Percentiles rank a stretch among this genome's conserved stretches.
These are phyloP conservation scores for Intellagama lesueurii DNA, from an alignment of 2,797 vertebrate species.

Conservation along the genomic window DNA sequence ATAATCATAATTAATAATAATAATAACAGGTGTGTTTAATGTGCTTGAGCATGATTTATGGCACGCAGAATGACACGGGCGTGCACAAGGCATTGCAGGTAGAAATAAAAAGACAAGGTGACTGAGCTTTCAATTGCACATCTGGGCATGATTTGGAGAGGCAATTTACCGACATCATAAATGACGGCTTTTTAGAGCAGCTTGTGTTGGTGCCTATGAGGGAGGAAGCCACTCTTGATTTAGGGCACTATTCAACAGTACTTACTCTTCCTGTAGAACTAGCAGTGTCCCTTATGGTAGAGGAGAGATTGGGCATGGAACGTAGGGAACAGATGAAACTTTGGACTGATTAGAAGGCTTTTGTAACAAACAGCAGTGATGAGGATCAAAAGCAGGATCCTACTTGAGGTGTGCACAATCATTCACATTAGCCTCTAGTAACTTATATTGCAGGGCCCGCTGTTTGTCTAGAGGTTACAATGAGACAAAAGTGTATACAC, in stretches of 20 bases:
- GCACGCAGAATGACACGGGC: slow-evolving; percentile 39
- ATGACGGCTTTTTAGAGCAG: slow-evolving; percentile 60
- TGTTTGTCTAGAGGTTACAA: neutral
- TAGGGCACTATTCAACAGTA: slow-evolving; percentile 51
- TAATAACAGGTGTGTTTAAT: slow-evolving; percentile 59
- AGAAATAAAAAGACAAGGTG: slow-evolving; percentile 70
- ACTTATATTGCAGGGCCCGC: neutral
- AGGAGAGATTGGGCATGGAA: neutral
- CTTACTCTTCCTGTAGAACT: slow-evolving; percentile 38
- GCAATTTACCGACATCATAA: slow-evolving; percentile 67
- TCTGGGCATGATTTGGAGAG: slow-evolving; percentile 69
- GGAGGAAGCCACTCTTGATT: slow-evolving; percentile 61
- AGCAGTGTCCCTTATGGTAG: neutral
- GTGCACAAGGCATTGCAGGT: slow-evolving; percentile 48
- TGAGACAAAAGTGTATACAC: neutral
- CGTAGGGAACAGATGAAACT: neutral
- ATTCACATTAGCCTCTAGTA: neutral
- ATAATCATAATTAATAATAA: slow-evolving; percentile 71
- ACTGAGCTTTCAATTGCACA: slow-evolving; percentile 68
- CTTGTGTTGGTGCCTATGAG: slow-evolving; percentile 61
- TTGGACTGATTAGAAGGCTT: slow-evolving; percentile 9
- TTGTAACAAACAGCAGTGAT: neutral
- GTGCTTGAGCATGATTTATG: slow-evolving; percentile 60
- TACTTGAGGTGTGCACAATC: neutral
- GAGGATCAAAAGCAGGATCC: neutral